Evolutionary conservation across 2,797 vertebrate genomes (phyloP), one percentile per base, ranked within the genome.

Genomic region (Petrocephalus schoutedeni): DNA sequence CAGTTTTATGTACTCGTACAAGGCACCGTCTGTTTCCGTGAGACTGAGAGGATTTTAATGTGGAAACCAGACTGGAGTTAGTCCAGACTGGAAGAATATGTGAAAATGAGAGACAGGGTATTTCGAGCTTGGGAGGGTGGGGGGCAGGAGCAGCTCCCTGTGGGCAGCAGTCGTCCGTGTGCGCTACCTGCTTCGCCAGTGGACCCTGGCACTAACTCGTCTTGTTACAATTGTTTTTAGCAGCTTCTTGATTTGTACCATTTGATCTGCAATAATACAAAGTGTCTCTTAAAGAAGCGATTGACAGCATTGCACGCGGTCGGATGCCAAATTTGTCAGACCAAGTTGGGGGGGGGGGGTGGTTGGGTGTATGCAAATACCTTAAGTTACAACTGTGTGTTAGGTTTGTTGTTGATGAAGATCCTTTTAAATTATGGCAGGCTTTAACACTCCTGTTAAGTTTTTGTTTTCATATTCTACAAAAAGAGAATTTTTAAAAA

Each of bases 401-500:
- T 96, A 96, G 93, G 95, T 95, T 92, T 95, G 93, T 94, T 94
- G 93, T 95, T 95, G 95, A 95, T 94, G 12, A 67, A 94, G 94
- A 94, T 94, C 92, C 92, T 95, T 95, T 95, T 96, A 95, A 96
- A 95, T 96, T 96, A 95, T 95, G 94, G 95, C 94, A 94, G 95
- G 95, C 94, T 95, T 95, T 96, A 95, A 95, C 95, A 96, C 95
- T 96, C 95, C 95, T 96, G 95, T 96, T 94, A 94, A 94, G 95
- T 96, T 95, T 95, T 95, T 91, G 92, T 95, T 96, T 95, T 94
- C 92, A 95, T 94, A 95, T 96, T 96, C 96, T 96, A 95, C 95
- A 95, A 94, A 95, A 92, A 92, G 94, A 95, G 94, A 95, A 92
- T 94, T 96, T 96, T 96, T 95, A 92, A 94, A 94, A 90, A 93